Base-by-base conservation (phyloP, 2,888 invertebrate species). In the Megamerina dolium region DNA sequence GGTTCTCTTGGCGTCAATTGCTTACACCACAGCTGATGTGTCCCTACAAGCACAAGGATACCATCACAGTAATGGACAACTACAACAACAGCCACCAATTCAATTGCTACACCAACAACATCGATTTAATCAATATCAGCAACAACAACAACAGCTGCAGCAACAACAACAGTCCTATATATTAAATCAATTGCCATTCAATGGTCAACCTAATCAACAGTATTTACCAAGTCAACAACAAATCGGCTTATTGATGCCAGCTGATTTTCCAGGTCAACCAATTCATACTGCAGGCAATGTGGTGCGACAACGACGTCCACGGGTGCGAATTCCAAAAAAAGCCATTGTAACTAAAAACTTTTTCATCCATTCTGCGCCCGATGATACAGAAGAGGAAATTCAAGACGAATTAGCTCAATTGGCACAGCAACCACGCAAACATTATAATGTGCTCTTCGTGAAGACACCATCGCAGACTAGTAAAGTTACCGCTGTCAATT, bases 351-450 rank as follows among this genome's bases (percentile, higher is more conserved):
- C 66, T 23, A 71, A 70, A 50, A 66, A 66, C 48, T 69, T 70
- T 53, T 71, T 69, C 44, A 63, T 70, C 3, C 70, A 71, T 48
- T 53, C 70, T 9, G 70, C 71, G 2, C 71, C 71, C 13, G 71
- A 70, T 49, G 71, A 71, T 43, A 61, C 60, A 6, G 67, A 70
- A 18, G 64, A 61, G 19, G 68, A 68, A 41, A 51, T 68, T 5
- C 62, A 65, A 32, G 68, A 68, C 17, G 68, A 68, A 52, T 50
- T 68, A 10, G 49, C 56, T n/a, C 58, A 61, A 20, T 41, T 66
- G 45, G 54, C 54, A 8, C 60, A 64, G 30, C 64, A 64, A 46
- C 63, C 63, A 26, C 64, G 66, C 46, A 68, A 66, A 48, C 69
- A 69, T 42, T 71, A 68, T 23, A 70, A 70, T 26, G 68, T 71